Evolutionary conservation across 1,140 invertebrate species (phyloP), one percentile per base, ranked within the genome.

Genomic region (Papilio xuthus): DNA sequence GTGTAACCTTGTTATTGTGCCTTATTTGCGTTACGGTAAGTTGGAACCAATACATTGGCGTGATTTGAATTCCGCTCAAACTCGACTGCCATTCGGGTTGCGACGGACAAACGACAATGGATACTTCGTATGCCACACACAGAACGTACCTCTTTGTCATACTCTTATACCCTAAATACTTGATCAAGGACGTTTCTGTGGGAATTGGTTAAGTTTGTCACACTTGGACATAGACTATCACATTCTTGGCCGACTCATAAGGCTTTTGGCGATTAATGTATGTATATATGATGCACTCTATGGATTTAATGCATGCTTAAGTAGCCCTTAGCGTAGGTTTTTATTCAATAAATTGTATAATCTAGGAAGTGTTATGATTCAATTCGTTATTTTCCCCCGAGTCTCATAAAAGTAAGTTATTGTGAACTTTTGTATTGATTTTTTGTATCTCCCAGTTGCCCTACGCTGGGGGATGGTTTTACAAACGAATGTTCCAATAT

Each of bases 1-100:
- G 1, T 12, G 0, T 3, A 42, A 15, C n/a, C 41, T 73, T 28
- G 83, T 86, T 88, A 91, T 89, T 90, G 90, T 88, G 85, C 90
- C 89, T 88, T 90, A 89, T 90, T 88, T 84, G 87, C 89, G 78
- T 89, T 92, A 93, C 92, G 91, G 91, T 92, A 93, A 89, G 91
- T 90, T 90, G 91, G 90, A 92, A 89, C 88, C 85, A 91, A 93
- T 92, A 92, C 92, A 81, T 73, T 75, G 78, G 84, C 90, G 90
- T 92, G 91, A 89, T 89, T 78, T 80, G 91, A 92, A 92, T 93
- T 81, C 81, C 82, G 78, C 69, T 85, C 82, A 79, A 85, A 86
- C 88, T 92, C 86, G 87, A 86, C 89, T 87, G 88, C 87, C 81
- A 53, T 53, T 53, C 12, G 60, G 7, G 23, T 26, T 67, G 60